Evolutionary conservation across 2,113 vertebrate genomes (phyloP).

Genomic region (Aptenodytes patagonicus): DNA sequence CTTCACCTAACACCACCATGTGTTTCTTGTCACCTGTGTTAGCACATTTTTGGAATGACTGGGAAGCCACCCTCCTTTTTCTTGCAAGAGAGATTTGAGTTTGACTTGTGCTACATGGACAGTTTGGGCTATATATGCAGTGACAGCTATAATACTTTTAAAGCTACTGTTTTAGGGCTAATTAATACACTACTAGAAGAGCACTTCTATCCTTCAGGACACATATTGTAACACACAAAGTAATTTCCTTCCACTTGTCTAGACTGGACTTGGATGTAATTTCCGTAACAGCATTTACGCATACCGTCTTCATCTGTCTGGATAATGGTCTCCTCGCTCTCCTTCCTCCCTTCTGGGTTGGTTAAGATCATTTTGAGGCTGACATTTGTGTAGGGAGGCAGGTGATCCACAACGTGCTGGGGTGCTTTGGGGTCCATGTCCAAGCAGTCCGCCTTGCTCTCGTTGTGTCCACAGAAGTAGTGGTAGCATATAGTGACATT

Average conservation of each 20-base stretch:
- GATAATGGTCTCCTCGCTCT: constrained; percentile 95
- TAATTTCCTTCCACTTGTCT: neutral
- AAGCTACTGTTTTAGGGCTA: neutral
- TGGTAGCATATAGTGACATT: constrained; percentile 99
- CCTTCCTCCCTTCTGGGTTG: constrained; percentile 96
- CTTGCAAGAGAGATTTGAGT: neutral
- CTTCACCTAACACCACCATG: neutral
- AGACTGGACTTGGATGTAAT: neutral
- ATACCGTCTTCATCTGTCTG: constrained; percentile 97
- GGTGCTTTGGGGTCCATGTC: constrained; percentile 99
- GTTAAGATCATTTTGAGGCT: constrained; percentile 98
- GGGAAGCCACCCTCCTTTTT: neutral
- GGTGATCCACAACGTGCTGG: constrained; percentile 87
- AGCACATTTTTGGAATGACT: neutral
- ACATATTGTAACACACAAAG: neutral
- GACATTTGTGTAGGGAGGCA: constrained; percentile 96
- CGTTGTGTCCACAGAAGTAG: constrained; percentile 87
- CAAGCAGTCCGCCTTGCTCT: constrained; percentile 91
- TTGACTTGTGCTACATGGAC: neutral
- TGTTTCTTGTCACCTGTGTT: neutral
- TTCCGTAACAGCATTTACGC: neutral
- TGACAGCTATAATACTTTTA: neutral
- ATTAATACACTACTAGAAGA: neutral
- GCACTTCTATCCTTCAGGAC: neutral
- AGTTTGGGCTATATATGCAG: neutral